Evolutionary conservation across 2,113 vertebrate genomes (phyloP).

Genomic region (Microcebus murinus): DNA sequence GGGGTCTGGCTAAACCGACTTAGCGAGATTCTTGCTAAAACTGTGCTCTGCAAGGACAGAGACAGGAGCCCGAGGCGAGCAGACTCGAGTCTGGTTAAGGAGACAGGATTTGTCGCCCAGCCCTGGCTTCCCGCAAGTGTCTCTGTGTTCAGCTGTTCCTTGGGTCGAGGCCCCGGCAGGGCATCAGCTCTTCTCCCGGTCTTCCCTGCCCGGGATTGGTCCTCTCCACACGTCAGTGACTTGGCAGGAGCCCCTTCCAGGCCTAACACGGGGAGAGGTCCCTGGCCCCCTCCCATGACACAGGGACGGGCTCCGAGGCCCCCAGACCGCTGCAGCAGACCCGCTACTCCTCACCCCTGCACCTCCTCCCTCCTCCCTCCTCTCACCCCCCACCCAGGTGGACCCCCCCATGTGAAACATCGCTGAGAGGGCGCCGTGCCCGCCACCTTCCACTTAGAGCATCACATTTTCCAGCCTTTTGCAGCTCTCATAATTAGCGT

Average conservation of each 20-base stretch:
- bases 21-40: background rate
- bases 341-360: fast-evolving
- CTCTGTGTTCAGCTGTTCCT: background rate
- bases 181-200: fast-evolving
- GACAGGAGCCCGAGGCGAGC: too few species aligned
- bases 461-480: background rate
- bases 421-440: fast-evolving
- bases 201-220: fast-evolving
- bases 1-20: background rate
- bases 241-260: fast-evolving
- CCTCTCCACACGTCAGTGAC: background rate
- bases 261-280: fast-evolving
- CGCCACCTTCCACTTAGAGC: background rate
- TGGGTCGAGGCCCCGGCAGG: background rate
- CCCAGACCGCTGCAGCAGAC: background rate
- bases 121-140: too few species aligned
- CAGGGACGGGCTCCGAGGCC: fast-evolving
- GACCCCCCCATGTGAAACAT: background rate
- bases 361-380: fast-evolving
- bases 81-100: fast-evolving
- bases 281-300: fast-evolving
- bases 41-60: background rate
- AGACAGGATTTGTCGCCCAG: background rate
- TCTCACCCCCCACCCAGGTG: fast-evolving
- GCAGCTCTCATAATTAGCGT: background rate